Base-by-base conservation (phyloP, 2,113 vertebrate species). In the Anser brachyrhynchus region DNA sequence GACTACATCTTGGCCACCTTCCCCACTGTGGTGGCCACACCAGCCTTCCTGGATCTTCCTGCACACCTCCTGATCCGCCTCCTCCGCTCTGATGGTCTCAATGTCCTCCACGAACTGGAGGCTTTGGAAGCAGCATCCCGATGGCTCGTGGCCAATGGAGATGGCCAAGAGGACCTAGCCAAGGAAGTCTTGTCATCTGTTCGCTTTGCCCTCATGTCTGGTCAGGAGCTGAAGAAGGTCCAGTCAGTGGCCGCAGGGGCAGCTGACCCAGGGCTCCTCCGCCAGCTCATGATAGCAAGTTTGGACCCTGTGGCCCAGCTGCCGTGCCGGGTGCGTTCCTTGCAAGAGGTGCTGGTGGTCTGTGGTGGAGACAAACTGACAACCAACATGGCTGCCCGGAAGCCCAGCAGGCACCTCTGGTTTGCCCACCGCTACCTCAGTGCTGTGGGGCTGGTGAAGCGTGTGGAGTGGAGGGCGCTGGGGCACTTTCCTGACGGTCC, bases 181-280 rank as follows among this genome's bases (percentile, higher is more conserved):
- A 97, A 96, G 51, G 76, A 97, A 26, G 87, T 99, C 14, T 97
- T 99, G 97, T 96, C 69, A 1, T 98, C 97, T 3, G 98, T 99
- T 37, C 98, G 99, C 33, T 99, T 99, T 58, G 98, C 98, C 14
- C 98, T 99, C 61, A 99, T 99, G 99, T 99, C 99, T 4, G 98
- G 98, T 80, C 91, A 96, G 51, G 99, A 99, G 96, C 98, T 99
- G 92, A 97, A 98, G 75, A 99, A 98, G 80, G 98, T 99, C 33
- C 95, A 97, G 5, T 97, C 98, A 1, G 96, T 98, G 7, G 76
- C 94, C 97, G 66, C 98, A 84, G 89, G 98, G 98, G 37, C 89
- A 84, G 52, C 96, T 96, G 15, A 98, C 97, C 65, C 89, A 55
- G 85, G 80, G 35, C 4, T 97, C 6, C 84, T 89, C 28, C 84